phyloP scores from a whole-genome alignment of 2,113 vertebrate genomes.

The Mixornis gularis region DNA sequence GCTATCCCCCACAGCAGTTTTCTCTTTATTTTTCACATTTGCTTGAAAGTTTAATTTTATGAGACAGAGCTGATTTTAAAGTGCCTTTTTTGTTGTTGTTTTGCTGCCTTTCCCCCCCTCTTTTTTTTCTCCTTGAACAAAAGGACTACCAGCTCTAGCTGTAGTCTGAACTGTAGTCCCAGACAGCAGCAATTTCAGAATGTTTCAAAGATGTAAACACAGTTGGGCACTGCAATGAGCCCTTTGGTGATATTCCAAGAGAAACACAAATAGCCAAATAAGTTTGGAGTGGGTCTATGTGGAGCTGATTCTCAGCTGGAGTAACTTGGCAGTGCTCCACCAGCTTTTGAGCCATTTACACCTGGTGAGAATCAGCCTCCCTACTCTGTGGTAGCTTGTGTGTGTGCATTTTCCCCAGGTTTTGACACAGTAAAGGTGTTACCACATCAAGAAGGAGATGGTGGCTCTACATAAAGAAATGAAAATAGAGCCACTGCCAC shows the following conservation, averaged over 20 bases:
- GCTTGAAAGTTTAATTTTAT: constrained; percentile 57
- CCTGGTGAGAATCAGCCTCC: neutral
- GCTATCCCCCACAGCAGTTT: constrained; percentile 49
- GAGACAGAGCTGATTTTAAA: constrained; percentile 42
- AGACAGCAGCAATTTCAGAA: constrained; percentile 37
- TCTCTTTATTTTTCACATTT: constrained; percentile 52
- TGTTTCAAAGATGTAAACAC: constrained; percentile 56
- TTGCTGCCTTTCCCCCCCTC: rapidly evolving
- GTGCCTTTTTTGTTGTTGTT: neutral
- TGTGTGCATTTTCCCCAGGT: neutral
- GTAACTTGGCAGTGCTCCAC: constrained; percentile 9
- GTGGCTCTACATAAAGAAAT: neutral
- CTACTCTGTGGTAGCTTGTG: neutral
- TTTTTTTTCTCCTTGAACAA: neutral
- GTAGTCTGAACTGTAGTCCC: neutral
- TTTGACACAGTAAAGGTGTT: neutral
- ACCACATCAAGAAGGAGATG: neutral
- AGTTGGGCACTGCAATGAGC: constrained; percentile 24
- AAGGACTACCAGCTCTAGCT: constrained; percentile 7
- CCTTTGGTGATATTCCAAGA: constrained; percentile 20
- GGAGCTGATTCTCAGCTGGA: constrained; percentile 30
- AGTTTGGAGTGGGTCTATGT: neutral
- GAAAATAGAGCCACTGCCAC: neutral
- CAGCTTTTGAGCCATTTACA: neutral
- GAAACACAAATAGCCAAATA: constrained; percentile 25